phyloP scores from a whole-genome alignment of 2,797 vertebrate species.

The Picus viridis region DNA sequence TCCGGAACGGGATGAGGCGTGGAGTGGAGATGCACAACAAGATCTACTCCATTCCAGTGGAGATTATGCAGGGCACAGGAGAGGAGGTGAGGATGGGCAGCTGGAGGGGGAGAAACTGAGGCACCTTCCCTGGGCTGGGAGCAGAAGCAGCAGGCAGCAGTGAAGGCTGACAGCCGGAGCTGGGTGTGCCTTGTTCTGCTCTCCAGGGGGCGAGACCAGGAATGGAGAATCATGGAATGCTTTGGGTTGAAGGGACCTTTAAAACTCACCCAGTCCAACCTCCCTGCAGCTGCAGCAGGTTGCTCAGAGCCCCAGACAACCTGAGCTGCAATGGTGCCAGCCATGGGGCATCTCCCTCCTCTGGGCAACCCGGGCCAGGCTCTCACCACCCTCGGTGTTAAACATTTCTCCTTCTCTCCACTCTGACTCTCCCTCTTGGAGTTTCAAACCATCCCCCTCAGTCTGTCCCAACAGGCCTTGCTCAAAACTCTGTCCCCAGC shows the following conservation, averaged over 20 bases:
- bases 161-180: not conserved
- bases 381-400: not conserved
- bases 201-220: not conserved
- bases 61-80: constrained; percentile 92
- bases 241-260: not conserved
- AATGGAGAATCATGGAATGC: not conserved
- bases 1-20: constrained; percentile 83
- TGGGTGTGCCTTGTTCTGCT: not conserved
- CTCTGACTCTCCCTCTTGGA: not conserved
- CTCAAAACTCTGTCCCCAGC: not conserved
- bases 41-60: constrained; percentile 92
- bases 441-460: not conserved
- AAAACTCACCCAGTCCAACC: not conserved
- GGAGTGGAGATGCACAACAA: constrained; percentile 96
- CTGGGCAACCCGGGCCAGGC: not conserved
- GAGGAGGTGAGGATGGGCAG: constrained; percentile 85
- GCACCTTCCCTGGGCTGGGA: not conserved
- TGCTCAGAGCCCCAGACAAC: not conserved
- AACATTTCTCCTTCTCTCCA: not conserved
- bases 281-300: not conserved
- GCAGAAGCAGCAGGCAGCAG: not conserved
- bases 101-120: no score
- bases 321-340: not conserved
- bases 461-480: not conserved
- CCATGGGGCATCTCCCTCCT: not conserved